Conservation (phyloP, 1,140 invertebrate species). For the Dolichoris vasculosae region DNA sequence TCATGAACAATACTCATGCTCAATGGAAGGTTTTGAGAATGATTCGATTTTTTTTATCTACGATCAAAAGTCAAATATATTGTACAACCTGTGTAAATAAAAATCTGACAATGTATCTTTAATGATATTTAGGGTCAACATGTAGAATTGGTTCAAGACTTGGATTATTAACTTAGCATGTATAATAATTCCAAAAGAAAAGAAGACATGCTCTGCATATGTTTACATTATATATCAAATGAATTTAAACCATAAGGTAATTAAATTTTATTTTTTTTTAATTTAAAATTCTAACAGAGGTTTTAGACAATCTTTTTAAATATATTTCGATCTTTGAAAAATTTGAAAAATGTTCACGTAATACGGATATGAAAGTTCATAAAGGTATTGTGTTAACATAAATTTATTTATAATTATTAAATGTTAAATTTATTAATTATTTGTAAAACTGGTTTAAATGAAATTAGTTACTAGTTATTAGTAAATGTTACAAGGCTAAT, state of each 20-base stretch:
- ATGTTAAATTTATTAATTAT: too few species aligned
- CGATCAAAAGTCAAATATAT: constrained; percentile 35
- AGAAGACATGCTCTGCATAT: constrained; percentile 19
- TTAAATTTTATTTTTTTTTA: too few species aligned
- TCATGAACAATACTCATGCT: too few species aligned
- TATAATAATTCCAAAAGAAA: background rate
- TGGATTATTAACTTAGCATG: background rate
- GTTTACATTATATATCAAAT: background rate
- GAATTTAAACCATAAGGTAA: background rate
- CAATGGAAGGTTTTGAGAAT: constrained; percentile 1
- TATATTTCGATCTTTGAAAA: too few species aligned
- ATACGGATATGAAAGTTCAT: too few species aligned
- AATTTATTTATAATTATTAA: too few species aligned
- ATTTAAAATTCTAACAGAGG: too few species aligned
- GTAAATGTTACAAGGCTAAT: background rate
- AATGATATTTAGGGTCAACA: constrained; percentile 16
- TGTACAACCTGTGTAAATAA: constrained; percentile 42
- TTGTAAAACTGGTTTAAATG: background rate
- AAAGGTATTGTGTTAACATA: too few species aligned
- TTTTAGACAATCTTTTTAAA: too few species aligned
- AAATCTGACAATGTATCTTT: constrained; percentile 12
- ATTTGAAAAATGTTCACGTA: too few species aligned
- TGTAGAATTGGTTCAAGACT: constrained; percentile 19
- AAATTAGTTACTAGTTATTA: background rate
- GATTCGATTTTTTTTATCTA: constrained; percentile 36